Conservation (phyloP, 2,797 vertebrate species). For the Coregonus sp. region DNA sequence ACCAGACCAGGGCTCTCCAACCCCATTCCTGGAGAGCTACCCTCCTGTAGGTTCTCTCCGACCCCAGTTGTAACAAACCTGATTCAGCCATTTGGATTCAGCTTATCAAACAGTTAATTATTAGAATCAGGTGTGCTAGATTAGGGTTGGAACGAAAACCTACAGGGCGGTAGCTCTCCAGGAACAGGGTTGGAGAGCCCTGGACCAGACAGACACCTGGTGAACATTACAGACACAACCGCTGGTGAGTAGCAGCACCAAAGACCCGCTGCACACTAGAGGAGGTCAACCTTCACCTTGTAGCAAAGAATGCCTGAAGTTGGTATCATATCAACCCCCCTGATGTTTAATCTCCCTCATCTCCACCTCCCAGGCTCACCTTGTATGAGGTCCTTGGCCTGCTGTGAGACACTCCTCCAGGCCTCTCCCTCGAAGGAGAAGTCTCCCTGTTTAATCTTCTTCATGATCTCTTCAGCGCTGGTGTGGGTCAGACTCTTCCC, state of each 20-base stretch:
- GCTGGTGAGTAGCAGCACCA: no score
- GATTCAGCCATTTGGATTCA: no score
- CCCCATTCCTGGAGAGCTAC: neutral
- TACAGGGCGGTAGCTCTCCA: no score
- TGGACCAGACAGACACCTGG: no score
- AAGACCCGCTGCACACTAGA: no score
- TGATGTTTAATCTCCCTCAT: neutral
- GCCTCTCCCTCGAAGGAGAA: constrained; percentile 96
- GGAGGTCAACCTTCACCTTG: neutral
- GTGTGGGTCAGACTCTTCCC: constrained; percentile 89
- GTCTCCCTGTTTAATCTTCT: constrained; percentile 97
- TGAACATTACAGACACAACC: no score
- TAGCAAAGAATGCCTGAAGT: neutral
- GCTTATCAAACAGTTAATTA: no score
- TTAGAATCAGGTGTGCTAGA: no score
- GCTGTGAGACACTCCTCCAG: constrained; percentile 95
- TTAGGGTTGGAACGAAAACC: no score
- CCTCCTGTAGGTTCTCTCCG: neutral
- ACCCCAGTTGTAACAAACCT: no score
- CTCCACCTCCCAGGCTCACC: constrained; percentile 68
- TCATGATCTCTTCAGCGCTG: constrained; percentile 96
- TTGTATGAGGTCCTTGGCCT: constrained; percentile 97
- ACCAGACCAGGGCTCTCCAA: neutral
- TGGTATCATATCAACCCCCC: neutral
- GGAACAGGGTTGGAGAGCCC: no score